These are phyloP conservation scores for Agrochola circellaris DNA, from an alignment of 2,888 invertebrate genomes.

Conservation along the genomic window DNA sequence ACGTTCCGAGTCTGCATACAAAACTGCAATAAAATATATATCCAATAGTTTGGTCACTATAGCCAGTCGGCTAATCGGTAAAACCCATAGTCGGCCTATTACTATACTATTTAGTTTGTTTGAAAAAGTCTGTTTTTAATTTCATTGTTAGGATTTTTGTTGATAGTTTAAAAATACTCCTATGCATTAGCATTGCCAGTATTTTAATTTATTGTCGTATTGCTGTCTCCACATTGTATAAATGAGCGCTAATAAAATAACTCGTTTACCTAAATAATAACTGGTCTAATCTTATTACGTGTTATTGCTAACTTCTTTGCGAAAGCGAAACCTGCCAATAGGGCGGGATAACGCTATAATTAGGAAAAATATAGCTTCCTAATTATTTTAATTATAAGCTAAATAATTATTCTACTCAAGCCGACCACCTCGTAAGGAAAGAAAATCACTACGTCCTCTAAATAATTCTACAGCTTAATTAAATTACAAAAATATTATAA, in stretches of 20 bases:
- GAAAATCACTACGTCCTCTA: slow-evolving; percentile 18
- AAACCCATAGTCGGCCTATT: no score
- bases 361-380: slow-evolving; percentile 3
- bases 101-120: no score
- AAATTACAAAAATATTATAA: slow-evolving; percentile 58
- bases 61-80: not conserved
- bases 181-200: not conserved
- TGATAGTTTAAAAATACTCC: not conserved
- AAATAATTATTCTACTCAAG: slow-evolving; percentile 43
- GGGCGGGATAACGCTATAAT: not conserved
- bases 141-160: not conserved
- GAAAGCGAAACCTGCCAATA: slow-evolving; percentile 42
- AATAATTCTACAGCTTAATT: slow-evolving; percentile 20
- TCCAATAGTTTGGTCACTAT: not conserved
- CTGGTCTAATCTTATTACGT: not conserved
- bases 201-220: not conserved
- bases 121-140: no score
- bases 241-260: not conserved
- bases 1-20: not conserved
- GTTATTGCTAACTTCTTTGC: slow-evolving; percentile 32
- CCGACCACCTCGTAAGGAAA: slow-evolving; percentile 2
- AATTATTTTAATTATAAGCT: slow-evolving; percentile 14
- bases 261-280: not conserved
- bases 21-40: not conserved
- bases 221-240: not conserved